Base-by-base conservation (phyloP, 2,888 invertebrate genomes). In the Euproctis similis region DNA sequence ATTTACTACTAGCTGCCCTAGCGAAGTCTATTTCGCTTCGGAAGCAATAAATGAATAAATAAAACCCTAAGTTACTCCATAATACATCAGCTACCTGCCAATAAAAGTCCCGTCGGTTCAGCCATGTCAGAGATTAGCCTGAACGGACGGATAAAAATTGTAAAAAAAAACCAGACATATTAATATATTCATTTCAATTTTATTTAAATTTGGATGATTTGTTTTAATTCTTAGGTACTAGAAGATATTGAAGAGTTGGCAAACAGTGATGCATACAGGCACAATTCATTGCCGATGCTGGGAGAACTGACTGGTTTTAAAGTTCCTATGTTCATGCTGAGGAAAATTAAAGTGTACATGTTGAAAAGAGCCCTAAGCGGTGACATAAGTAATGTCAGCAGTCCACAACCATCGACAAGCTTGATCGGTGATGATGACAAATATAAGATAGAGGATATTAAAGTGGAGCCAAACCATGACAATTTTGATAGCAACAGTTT, bases 171-270 rank as follows among this genome's bases (percentile, higher is more conserved):
- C n/a, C n/a, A n/a, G n/a, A n/a, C n/a, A n/a, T n/a, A n/a, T n/a
- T n/a, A n/a, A n/a, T n/a, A n/a, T n/a, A n/a, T n/a, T n/a, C n/a
- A n/a, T n/a, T n/a, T n/a, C n/a, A n/a, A n/a, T n/a, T n/a, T n/a
- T n/a, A n/a, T n/a, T n/a, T n/a, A n/a, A n/a, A n/a, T n/a, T n/a
- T n/a, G n/a, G n/a, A n/a, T n/a, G n/a, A n/a, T 14, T 14, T 14
- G 4, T 14, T 14, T 14, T 7, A 12, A 5, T 33, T 29, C 58
- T 28, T 36, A 85, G 85, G 84, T 93, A 9, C 72, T 93, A 34
- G 91, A 92, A 54, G 94, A 94, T 55, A 91, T 93, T 24, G 87
- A 89, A 68, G 92, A 93, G 54, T 73, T 94, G 30, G 89, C 91
- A 5, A 85, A 87, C 39, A 89, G 89, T 42, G 92, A 92, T 34